Conservation (phyloP, 37 sponge, comb jelly and placozoan species). For the Beroe forskalii region DNA sequence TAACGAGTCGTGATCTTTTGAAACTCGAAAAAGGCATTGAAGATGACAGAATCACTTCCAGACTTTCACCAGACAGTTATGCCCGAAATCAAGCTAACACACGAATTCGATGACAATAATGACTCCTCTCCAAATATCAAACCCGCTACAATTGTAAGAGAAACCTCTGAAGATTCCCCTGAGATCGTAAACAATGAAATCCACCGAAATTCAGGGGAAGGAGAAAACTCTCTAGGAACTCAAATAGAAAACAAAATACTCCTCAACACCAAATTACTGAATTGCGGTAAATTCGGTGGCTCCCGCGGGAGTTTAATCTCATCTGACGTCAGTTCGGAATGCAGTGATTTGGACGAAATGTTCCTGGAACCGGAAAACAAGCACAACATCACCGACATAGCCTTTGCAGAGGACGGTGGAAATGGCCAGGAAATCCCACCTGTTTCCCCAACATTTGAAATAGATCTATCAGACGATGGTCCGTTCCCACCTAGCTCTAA, state of each 20-base stretch:
- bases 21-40: not conserved
- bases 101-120: not conserved
- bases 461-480: slow-evolving; percentile 1
- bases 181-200: not conserved
- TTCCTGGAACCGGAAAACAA: slow-evolving; percentile 1
- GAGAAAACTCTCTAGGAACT: not conserved
- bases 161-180: not conserved
- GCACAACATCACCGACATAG: slow-evolving; percentile 19
- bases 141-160: not conserved
- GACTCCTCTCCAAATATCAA: not conserved
- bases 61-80: not conserved
- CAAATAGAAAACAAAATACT: not conserved
- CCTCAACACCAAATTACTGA: not conserved
- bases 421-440: not conserved
- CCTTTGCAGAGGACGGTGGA: slow-evolving; percentile 43
- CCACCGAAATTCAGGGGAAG: not conserved
- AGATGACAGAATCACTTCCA: not conserved
- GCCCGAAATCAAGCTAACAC: not conserved
- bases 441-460: not conserved
- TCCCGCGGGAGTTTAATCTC: not conserved
- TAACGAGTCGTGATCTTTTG: too few relatives aligned
- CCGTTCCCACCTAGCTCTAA: not conserved
- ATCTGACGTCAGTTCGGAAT: slow-evolving; percentile 25
- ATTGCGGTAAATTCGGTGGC: not conserved
- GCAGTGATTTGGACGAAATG: slow-evolving; percentile 51